Conservation (phyloP, 2,113 vertebrate genomes). For the Nestor notabilis region DNA sequence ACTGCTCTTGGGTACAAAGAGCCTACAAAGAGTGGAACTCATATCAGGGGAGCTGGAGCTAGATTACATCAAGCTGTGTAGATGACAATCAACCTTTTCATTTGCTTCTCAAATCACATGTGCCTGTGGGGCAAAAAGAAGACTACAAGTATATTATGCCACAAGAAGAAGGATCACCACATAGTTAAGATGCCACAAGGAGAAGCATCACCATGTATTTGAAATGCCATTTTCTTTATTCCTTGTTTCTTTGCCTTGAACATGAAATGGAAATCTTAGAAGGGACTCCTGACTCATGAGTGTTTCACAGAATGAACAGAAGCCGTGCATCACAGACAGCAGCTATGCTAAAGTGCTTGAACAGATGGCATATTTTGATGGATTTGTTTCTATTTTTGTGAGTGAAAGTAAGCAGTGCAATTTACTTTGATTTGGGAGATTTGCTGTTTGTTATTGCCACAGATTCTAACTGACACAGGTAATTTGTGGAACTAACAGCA, state of each 20-base stretch:
- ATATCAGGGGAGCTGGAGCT: background rate
- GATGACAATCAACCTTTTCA: background rate
- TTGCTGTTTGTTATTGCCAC: background rate
- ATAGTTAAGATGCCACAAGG: background rate
- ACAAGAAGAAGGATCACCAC: background rate
- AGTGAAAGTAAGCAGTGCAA: background rate
- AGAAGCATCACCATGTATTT: background rate
- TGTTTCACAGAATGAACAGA: background rate
- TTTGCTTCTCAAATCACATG: background rate
- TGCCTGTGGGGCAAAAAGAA: background rate
- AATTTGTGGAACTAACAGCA: background rate
- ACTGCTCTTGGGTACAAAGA: background rate
- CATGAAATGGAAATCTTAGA: background rate
- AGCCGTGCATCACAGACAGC: rapidly evolving
- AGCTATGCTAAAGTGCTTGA: background rate
- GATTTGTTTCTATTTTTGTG: background rate
- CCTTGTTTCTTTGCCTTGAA: background rate
- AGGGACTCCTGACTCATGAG: background rate
- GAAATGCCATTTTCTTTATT: background rate
- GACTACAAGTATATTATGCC: background rate
- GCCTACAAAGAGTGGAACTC: background rate
- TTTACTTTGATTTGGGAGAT: background rate
- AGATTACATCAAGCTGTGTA: background rate
- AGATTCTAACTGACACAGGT: background rate
- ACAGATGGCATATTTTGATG: background rate